Evolutionary conservation across 2,113 vertebrate genomes (phyloP), one percentile per base, ranked within the genome.

Genomic region (Lophura nycthemera): DNA sequence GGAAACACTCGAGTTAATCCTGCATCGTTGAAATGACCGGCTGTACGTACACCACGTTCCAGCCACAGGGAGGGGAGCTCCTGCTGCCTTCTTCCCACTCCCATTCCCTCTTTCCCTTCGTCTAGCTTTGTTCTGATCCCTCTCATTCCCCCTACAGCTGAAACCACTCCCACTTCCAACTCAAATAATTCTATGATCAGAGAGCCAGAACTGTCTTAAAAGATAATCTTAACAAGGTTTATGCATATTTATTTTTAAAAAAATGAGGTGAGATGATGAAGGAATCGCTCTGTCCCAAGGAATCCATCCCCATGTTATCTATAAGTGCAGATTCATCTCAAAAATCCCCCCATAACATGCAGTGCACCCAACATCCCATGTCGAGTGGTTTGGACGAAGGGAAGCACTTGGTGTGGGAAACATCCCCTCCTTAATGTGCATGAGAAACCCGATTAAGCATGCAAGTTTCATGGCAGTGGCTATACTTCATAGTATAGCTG

Each of bases 301-400:
- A 36, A 25, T 6, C 13, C 42, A 21, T 6, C 13, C 42, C 61
- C 29, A 52, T 7, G 1, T 42, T 54, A 54, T 29, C 50, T 29
- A 8, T 29, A 27, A 13, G 24, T 29, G 50, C 50, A 54, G 25
- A 54, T 29, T 29, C 50, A 54, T 27, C 50, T 14, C 25, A 8
- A 29, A 27, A 27, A 29, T 54, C 50, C 50, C 50, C 50, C 50
- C 50, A 29, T 14, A 29, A 54, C 52, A 54, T 9, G 52, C 52
- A 29, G 27, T 15, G 52, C 25, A 43, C n/a, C 50, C 6, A 0
- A 16, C 4, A 2, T 10, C 45, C 45, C 24, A 29, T n/a, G 21
- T 6, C 45, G 10, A 45, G 29, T 8, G 20, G 43, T 29, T 24
- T 38, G 74, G 43, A 59, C 30, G n/a, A 34, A 43, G n/a, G 16